Evolutionary conservation across 2,888 invertebrate genomes (phyloP).

Genomic region (Heteromyza rotundicornis): DNA sequence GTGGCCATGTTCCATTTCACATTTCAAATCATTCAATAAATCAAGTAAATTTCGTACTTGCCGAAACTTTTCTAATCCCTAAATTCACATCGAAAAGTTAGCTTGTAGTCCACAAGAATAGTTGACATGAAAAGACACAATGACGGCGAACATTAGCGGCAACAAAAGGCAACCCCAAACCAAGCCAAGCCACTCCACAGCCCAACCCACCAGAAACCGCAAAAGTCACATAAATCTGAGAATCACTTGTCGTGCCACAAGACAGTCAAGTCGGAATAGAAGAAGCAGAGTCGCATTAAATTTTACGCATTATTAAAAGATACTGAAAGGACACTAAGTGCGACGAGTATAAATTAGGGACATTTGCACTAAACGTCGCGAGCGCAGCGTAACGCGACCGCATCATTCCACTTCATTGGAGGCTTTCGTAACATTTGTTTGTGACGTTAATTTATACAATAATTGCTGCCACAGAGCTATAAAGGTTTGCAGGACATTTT

Average conservation of each 20-base stretch:
- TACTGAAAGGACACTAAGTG: slow-evolving; percentile 15
- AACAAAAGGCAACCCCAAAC: background rate
- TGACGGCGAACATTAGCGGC: background rate
- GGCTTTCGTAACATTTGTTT: slow-evolving; percentile 64
- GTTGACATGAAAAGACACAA: background rate
- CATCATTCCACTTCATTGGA: slow-evolving; percentile 63
- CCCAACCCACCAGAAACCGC: background rate
- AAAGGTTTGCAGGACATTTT: background rate
- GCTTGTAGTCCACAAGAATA: too few species aligned
- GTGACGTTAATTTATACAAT: slow-evolving; percentile 63
- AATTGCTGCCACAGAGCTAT: slow-evolving; percentile 39
- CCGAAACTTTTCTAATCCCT: too few species aligned
- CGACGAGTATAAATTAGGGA: slow-evolving; percentile 43
- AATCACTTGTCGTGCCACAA: slow-evolving; percentile 55
- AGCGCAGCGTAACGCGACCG: slow-evolving; percentile 19
- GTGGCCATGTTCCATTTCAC: too few species aligned
- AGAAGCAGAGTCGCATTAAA: slow-evolving; percentile 40
- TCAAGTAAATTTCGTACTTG: too few species aligned
- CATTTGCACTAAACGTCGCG: slow-evolving; percentile 42
- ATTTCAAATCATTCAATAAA: too few species aligned
- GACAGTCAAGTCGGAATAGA: background rate
- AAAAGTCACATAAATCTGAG: slow-evolving; percentile 49
- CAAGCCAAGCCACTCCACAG: background rate
- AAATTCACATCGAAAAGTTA: too few species aligned
- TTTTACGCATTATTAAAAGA: slow-evolving; percentile 53